These are phyloP conservation scores for Pteromalus puparum DNA, from an alignment of 1,140 invertebrate genomes.

Conservation along the genomic window DNA sequence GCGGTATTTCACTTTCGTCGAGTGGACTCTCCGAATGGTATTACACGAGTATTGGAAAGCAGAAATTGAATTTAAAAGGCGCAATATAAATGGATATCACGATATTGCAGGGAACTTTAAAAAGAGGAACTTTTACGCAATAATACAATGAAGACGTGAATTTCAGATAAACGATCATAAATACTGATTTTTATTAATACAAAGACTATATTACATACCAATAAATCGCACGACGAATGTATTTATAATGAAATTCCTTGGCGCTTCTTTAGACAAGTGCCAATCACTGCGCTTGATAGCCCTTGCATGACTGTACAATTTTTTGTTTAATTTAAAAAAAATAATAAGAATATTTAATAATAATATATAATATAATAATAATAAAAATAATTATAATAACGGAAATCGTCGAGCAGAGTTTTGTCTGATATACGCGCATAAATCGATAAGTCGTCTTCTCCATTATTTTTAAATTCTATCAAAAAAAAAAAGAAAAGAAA, in stretches of 20 bases:
- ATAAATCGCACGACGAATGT: slow-evolving; percentile 47
- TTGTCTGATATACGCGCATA: slow-evolving; percentile 9
- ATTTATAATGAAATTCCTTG: slow-evolving; percentile 46
- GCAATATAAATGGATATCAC: too few species aligned
- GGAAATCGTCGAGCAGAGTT: slow-evolving; percentile 22
- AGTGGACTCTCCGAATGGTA: too few species aligned
- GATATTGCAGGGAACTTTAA: not conserved
- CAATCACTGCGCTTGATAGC: slow-evolving; percentile 42
- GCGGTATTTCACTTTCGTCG: too few species aligned
- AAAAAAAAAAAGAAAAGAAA: not conserved
- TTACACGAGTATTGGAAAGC: too few species aligned
- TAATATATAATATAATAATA: slow-evolving; percentile 33
- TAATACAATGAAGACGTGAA: not conserved
- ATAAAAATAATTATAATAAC: slow-evolving; percentile 43
- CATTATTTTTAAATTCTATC: not conserved
- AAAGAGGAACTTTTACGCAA: too few species aligned
- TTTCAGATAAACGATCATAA: slow-evolving; percentile 57
- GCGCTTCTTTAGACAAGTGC: slow-evolving; percentile 47
- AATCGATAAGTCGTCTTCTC: slow-evolving; percentile 31
- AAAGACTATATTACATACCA: slow-evolving; percentile 63
- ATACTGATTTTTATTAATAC: slow-evolving; percentile 67
- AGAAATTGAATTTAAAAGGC: too few species aligned
- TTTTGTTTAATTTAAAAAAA: slow-evolving; percentile 43
- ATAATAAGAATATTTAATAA: slow-evolving; percentile 15
- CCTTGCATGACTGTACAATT: slow-evolving; percentile 49